phyloP scores from a whole-genome alignment of 2,113 vertebrate genomes.

The Varanus salvator region DNA sequence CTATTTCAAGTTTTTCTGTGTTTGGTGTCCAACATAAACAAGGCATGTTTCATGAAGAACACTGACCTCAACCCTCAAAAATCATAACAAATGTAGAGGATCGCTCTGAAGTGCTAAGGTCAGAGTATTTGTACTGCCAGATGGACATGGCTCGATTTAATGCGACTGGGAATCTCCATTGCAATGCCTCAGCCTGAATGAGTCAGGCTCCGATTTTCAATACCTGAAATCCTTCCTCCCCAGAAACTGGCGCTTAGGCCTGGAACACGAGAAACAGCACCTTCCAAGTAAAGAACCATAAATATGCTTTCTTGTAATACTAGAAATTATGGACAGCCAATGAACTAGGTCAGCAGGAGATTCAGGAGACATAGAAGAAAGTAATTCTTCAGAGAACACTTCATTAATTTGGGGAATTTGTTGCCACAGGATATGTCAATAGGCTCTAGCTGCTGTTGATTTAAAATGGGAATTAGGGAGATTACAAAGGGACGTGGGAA shows the following conservation, averaged over 20 bases:
- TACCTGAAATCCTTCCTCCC: background rate
- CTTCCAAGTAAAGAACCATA: background rate
- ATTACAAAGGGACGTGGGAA: no score
- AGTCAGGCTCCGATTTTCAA: background rate
- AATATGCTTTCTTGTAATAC: background rate
- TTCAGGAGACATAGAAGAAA: background rate
- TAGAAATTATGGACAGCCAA: background rate
- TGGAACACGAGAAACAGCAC: background rate
- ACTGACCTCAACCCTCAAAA: constrained; percentile 50
- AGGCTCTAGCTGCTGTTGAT: no score
- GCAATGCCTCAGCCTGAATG: background rate
- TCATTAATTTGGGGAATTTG: background rate
- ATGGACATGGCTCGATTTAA: constrained; percentile 1
- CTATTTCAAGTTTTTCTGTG: constrained; percentile 30
- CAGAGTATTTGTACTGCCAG: constrained; percentile 27
- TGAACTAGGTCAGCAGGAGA: background rate
- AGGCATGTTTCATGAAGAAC: constrained; percentile 54
- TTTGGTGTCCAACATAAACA: constrained; percentile 60
- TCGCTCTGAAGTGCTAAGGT: constrained; percentile 54
- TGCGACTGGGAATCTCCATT: background rate
- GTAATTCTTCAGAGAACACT: background rate
- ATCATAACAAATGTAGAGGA: constrained; percentile 41
- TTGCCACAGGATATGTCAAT: background rate
- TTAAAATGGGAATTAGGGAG: no score
- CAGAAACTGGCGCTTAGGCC: background rate